Evolutionary conservation across 2,797 vertebrate species (phyloP).

Genomic region (Pachyuromys duprasi): DNA sequence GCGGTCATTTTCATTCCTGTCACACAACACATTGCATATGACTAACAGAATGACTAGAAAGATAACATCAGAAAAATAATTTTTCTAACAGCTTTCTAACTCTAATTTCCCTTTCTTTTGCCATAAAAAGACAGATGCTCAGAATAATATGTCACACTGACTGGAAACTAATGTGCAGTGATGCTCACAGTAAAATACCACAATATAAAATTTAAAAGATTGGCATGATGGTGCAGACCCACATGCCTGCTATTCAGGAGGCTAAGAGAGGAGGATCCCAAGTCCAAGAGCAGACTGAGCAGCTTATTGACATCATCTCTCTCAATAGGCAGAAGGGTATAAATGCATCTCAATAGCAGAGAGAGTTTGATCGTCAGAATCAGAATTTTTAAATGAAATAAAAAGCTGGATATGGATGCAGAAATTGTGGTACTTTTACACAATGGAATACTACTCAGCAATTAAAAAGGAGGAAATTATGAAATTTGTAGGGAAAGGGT

Average conservation of each 20-base stretch:
- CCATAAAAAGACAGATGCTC: constrained; percentile 6
- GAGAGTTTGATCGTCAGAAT: not conserved
- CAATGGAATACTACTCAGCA: no score
- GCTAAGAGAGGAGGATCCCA: not conserved
- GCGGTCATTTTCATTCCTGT: not conserved
- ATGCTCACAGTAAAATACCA: constrained; percentile 23
- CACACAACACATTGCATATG: not conserved
- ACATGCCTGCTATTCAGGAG: not conserved
- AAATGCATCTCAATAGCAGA: not conserved
- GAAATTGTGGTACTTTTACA: no score
- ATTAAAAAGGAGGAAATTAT: no score
- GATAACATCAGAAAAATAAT: constrained; percentile 43
- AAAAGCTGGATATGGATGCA: not conserved
- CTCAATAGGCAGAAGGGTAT: not conserved
- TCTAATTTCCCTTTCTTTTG: constrained; percentile 32
- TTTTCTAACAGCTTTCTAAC: constrained; percentile 23
- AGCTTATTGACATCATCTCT: not conserved
- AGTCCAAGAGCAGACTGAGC: not conserved
- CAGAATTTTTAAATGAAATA: not conserved
- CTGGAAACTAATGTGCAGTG: not conserved
- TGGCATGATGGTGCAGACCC: not conserved
- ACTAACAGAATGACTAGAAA: constrained; percentile 38
- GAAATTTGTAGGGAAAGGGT: no score
- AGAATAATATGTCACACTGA: not conserved
- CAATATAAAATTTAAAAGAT: constrained; percentile 5